Evolutionary conservation across 2,888 invertebrate genomes (phyloP).

Genomic region (Danaus chrysippus): DNA sequence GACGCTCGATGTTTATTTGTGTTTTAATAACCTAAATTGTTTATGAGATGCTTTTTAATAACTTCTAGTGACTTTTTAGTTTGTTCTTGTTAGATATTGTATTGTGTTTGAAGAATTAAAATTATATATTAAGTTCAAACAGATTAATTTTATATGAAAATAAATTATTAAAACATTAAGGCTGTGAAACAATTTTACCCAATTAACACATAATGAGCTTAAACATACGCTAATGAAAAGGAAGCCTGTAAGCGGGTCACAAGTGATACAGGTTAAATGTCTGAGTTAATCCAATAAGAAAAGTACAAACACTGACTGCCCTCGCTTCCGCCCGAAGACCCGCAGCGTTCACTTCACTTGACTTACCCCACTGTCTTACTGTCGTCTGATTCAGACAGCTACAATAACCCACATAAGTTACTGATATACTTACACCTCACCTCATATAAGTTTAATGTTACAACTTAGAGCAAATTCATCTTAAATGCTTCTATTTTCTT

Average conservation of each 20-base stretch:
- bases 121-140: not conserved
- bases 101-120: not conserved
- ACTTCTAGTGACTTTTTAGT: constrained; percentile 9
- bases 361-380: constrained; percentile 73
- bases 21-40: constrained; percentile 22
- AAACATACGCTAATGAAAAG: constrained; percentile 31
- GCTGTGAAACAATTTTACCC: constrained; percentile 24
- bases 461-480: not conserved
- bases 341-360: constrained; percentile 63
- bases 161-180: constrained; percentile 3
- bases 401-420: constrained; percentile 33
- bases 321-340: constrained; percentile 74
- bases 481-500: too few species aligned
- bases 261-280: constrained; percentile 74
- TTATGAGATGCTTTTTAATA: constrained; percentile 15
- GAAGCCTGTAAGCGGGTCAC: constrained; percentile 75
- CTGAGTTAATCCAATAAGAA: constrained; percentile 74
- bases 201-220: constrained; percentile 29
- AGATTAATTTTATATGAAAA: constrained; percentile 6
- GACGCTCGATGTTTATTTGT: constrained; percentile 18
- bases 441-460: constrained; percentile 11
- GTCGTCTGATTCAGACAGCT: constrained; percentile 49
- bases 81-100: not conserved
- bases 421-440: constrained; percentile 23
- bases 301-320: constrained; percentile 74